These are phyloP conservation scores for Cryptotermes secundus DNA, from an alignment of 1,140 invertebrate genomes.

Conservation along the genomic window DNA sequence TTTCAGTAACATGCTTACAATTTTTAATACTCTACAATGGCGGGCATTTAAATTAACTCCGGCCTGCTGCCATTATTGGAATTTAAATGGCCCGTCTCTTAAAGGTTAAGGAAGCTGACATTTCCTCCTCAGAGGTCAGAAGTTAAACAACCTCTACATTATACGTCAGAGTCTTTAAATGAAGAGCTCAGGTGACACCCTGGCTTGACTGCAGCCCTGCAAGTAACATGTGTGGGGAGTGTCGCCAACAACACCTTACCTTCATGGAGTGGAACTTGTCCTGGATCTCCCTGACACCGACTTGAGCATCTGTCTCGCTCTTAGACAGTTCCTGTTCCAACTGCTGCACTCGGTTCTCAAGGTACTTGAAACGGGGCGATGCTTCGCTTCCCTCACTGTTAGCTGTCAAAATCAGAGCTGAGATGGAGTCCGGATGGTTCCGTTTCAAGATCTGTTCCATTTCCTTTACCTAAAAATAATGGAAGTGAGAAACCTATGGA, in stretches of 20 bases:
- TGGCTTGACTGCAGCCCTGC: too few species aligned
- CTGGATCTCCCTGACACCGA: conserved; percentile 29
- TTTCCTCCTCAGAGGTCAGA: too few species aligned
- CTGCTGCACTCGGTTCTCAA: conserved; percentile 26
- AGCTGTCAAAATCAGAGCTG: conserved; percentile 64
- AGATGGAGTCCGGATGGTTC: conserved; percentile 77
- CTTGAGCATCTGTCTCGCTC: conserved; percentile 43
- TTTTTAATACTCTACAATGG: too few species aligned
- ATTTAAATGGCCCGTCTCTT: too few species aligned
- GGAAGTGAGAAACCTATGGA: not conserved
- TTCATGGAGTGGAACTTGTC: conserved; percentile 33
- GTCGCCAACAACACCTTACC: not conserved
- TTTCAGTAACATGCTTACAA: too few species aligned
- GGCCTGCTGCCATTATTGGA: too few species aligned
- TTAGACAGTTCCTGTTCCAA: conserved; percentile 59
- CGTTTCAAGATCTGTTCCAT: conserved; percentile 75
- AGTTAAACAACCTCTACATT: too few species aligned
- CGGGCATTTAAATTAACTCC: too few species aligned
- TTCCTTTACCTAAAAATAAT: conserved; percentile 61
- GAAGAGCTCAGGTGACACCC: too few species aligned
- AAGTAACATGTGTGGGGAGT: too few species aligned
- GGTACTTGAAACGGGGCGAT: conserved; percentile 23
- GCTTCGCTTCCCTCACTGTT: conserved; percentile 53
- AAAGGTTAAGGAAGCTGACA: too few species aligned
- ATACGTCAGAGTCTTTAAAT: too few species aligned